Evolutionary conservation across 2,888 invertebrate species (phyloP).

Genomic region (Clanis bilineata): DNA sequence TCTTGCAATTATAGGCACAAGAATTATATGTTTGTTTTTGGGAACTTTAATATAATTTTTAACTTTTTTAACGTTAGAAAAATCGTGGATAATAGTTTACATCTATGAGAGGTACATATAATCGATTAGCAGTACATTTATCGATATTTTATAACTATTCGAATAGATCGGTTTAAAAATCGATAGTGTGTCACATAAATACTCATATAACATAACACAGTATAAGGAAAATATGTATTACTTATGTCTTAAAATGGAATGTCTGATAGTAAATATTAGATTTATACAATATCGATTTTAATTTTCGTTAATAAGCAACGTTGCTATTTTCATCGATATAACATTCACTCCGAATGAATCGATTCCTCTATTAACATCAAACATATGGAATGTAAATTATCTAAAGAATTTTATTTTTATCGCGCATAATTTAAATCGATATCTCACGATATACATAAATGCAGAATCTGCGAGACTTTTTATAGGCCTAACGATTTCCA

Average conservation of each 20-base stretch:
- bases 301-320: neutral
- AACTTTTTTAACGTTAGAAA: neutral
- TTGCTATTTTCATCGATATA: neutral
- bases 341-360: neutral
- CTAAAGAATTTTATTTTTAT: neutral
- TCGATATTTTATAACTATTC: neutral
- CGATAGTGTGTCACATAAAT: neutral
- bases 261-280: neutral
- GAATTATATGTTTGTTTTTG: neutral
- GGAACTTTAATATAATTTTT: neutral
- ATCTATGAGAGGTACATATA: neutral
- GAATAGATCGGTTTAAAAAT: neutral
- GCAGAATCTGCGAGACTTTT: neutral
- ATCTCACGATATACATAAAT: neutral
- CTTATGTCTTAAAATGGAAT: neutral
- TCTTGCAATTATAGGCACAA: slow-evolving; percentile 3
- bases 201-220: neutral
- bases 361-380: neutral
- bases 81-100: neutral
- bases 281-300: neutral
- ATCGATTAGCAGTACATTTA: neutral
- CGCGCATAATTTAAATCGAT: neutral
- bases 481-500: neutral
- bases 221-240: neutral
- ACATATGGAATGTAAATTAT: neutral